Percentiles rank a stretch among this genome's conserved stretches.
Evolutionary conservation across 1,140 invertebrate species (phyloP).

Genomic region (Danaus plexippus): DNA sequence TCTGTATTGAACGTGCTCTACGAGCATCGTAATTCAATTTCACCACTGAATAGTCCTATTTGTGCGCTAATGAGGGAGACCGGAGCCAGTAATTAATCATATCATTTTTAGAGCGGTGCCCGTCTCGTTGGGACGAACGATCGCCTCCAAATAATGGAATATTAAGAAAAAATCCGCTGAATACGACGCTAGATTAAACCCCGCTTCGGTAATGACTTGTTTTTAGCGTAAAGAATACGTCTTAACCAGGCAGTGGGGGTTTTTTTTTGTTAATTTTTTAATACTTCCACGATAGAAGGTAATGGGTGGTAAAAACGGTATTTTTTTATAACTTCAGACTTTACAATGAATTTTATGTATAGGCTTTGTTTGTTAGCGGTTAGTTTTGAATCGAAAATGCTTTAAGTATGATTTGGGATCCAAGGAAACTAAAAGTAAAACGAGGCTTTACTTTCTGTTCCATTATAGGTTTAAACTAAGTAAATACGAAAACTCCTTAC

Average conservation of each 20-base stretch:
- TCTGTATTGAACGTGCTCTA: slow-evolving; percentile 43
- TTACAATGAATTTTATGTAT: too few relatives aligned
- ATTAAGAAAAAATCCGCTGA: slow-evolving; percentile 59
- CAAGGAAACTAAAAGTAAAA: too few relatives aligned
- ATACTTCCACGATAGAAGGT: slow-evolving; percentile 41
- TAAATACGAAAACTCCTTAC: too few relatives aligned
- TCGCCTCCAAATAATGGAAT: slow-evolving; percentile 62
- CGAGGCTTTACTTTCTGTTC: too few relatives aligned
- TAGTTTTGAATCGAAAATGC: too few relatives aligned
- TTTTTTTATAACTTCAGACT: too few relatives aligned
- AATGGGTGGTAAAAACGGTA: slow-evolving; percentile 39
- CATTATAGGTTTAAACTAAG: too few relatives aligned
- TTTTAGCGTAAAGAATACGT: slow-evolving; percentile 69
- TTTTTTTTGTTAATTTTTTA: slow-evolving; percentile 58
- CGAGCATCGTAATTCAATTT: slow-evolving; percentile 63
- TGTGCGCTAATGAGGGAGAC: slow-evolving; percentile 64
- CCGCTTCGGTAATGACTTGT: slow-evolving; percentile 67
- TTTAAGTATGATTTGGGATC: too few relatives aligned
- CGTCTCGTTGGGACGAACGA: slow-evolving; percentile 45
- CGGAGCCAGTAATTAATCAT: slow-evolving; percentile 66
- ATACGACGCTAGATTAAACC: slow-evolving; percentile 63
- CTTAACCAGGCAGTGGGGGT: slow-evolving; percentile 52
- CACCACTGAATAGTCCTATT: slow-evolving; percentile 63
- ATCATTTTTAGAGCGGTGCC: slow-evolving; percentile 62
- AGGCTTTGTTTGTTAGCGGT: too few relatives aligned